Base-by-base conservation (phyloP, 37 sponge, comb jelly and placozoan species). In the Cliona cf. orientalis region DNA sequence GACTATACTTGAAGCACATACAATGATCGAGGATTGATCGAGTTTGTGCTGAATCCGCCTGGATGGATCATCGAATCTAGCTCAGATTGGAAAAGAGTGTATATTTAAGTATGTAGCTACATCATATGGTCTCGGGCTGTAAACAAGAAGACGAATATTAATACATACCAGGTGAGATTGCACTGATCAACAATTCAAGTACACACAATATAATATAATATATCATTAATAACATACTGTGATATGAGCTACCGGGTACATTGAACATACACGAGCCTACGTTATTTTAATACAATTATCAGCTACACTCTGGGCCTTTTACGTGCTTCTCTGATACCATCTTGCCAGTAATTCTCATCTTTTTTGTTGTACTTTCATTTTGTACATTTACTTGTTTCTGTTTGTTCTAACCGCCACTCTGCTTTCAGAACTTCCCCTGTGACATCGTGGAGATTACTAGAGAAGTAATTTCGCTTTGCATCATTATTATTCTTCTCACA, bases 401-500 rank as follows among this genome's bases (percentile, higher is more conserved):
- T 19, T 58, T 79, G 7, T 66, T 79, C 68, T 43, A 79, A 26
- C 43, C 55, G 37, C 19, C 38, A 36, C 68, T 79, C 80, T 6
- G 68, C 34, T 25, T 1, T 6, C 25, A 79, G 31, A 1, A 79
- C 35, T 25, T 79, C 80, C 17, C 66, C 44, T 14, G 49, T 31
- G 31, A 58, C 49, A 31, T 79, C 68, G 9, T 43, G 45, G 0
- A 25, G 49, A 33, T 79, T 79, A 38, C 80, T 79, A 6, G 80
- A 79, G 28, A 35, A 66, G 63, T 67, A 79, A 55, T 66, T 79
- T 12, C 28, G 29, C 56, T 79, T 66, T 23, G 80, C 80, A 65
- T 65, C 66, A 17, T 42, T 38, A 32, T 79, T 56, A 38, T 79
- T 79, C 68, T 79, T 79, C 39, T 79, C 80, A 12, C 66, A 68